Percentiles rank a stretch among this genome's conserved stretches.
phyloP scores from a whole-genome alignment of 2,113 vertebrate species.

The Amazona guildingii region DNA sequence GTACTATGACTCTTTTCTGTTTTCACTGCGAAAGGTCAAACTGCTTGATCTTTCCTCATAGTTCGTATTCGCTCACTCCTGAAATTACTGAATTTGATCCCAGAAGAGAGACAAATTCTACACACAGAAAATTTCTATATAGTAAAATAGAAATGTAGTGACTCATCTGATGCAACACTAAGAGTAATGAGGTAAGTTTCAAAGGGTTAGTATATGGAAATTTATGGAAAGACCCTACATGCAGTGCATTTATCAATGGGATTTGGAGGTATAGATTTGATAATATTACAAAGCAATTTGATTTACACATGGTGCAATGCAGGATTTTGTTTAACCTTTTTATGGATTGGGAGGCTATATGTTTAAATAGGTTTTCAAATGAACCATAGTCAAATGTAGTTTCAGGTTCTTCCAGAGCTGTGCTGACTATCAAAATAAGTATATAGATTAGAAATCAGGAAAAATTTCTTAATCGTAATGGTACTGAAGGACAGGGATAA shows the following conservation, averaged over 20 bases:
- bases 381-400: background rate
- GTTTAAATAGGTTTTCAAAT: background rate
- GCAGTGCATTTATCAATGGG: background rate
- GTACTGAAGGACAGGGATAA: background rate
- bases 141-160: background rate
- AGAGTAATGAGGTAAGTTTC: background rate
- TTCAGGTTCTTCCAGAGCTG: background rate
- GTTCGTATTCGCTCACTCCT: background rate
- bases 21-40: background rate
- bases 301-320: background rate
- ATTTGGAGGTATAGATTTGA: background rate
- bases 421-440: background rate
- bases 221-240: background rate
- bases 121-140: background rate
- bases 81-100: background rate
- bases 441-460: background rate
- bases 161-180: background rate
- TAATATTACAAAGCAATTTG: background rate
- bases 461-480: too few relatives aligned
- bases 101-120: background rate
- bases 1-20: background rate
- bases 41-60: background rate
- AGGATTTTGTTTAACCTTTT: background rate
- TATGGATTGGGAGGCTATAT: rapidly evolving
- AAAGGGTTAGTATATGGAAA: background rate